phyloP scores from a whole-genome alignment of 2,113 vertebrate species.

The Raja brachyura region DNA sequence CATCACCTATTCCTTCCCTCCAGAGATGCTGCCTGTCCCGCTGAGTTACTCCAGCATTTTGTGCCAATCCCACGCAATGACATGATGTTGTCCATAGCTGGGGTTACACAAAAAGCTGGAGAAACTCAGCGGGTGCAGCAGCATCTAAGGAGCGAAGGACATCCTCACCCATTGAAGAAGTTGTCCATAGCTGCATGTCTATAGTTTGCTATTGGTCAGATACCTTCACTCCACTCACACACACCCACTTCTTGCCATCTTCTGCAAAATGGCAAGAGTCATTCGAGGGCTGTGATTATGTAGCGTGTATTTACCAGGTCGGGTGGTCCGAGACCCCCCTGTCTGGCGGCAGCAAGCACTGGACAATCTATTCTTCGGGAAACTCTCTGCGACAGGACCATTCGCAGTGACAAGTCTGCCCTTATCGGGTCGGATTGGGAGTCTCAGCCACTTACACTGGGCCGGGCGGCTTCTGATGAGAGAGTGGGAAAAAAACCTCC shows the following conservation, averaged over 20 bases:
- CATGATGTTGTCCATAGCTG: no score
- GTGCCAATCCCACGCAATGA: no score
- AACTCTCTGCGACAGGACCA: neutral
- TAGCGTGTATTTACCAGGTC: neutral
- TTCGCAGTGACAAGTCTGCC: neutral
- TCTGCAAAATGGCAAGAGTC: neutral
- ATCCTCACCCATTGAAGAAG: no score
- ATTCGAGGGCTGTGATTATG: neutral
- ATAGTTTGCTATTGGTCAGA: no score
- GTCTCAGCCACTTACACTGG: neutral
- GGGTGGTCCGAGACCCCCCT: slow-evolving; percentile 1
- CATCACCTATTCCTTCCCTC: no score
- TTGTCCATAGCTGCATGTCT: no score
- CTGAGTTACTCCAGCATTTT: no score
- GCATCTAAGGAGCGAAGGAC: no score
- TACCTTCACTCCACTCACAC: neutral
- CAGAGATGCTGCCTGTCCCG: no score
- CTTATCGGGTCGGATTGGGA: slow-evolving; percentile 17
- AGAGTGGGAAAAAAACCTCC: slow-evolving; percentile 50
- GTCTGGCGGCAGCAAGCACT: neutral
- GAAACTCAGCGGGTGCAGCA: no score
- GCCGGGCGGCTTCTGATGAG: neutral
- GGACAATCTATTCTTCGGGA: neutral
- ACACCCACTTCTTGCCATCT: neutral
- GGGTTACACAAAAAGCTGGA: no score